Evolutionary conservation across 2,797 vertebrate species (phyloP), one percentile per base, ranked within the genome.

Genomic region (Gastrophryne carolinensis): DNA sequence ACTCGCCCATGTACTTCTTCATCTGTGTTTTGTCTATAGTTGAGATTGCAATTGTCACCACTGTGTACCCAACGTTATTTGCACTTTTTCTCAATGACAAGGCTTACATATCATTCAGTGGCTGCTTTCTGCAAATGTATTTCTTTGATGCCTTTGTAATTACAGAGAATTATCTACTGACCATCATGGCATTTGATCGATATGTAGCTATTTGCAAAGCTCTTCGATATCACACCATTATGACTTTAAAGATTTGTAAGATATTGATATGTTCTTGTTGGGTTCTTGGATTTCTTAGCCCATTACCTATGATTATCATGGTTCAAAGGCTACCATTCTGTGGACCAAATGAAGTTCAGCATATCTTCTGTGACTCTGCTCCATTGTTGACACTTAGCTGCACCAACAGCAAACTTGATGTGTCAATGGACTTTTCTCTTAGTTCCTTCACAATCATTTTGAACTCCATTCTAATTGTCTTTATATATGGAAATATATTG

Each of bases 1-100:
- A 76, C 5, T 82, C 24, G 4, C 79, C 82, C 1, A 84, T 86
- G 83, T 84, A 83, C 32, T 81, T 83, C 41, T 84, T 84, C 7
- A 80, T 86, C 32, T 77, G 71, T 50, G 74, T 82, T 1, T 21
- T 87, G 53, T 76, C 73, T 9, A 3, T 76, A 2, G 37, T 76
- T 53, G 73, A 76, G 26, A 54, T 76, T 8, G 15, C 11, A 3
- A 71, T 71, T 26, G 49, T 76, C 10, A 62, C 57, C 7, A 47
- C 73, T 6, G 73, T 61, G 3, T 76, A 67, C 15, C 82, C 80
- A 29, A 86, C 52, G 21, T 72, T 81, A 62, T 62, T 83, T 21
- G 7, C 23, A 5, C 67, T 82, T 30, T 49, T 83, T 0, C 41
- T 80, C 12, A 26, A 21, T 4, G 49, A 49, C 4, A 29, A 49